A percentile compares a stretch with the other conserved stretches of the same genome.
These are phyloP conservation scores for Embidobia sp. DNA, from an alignment of 2,888 invertebrate genomes.

Conservation along the genomic window DNA sequence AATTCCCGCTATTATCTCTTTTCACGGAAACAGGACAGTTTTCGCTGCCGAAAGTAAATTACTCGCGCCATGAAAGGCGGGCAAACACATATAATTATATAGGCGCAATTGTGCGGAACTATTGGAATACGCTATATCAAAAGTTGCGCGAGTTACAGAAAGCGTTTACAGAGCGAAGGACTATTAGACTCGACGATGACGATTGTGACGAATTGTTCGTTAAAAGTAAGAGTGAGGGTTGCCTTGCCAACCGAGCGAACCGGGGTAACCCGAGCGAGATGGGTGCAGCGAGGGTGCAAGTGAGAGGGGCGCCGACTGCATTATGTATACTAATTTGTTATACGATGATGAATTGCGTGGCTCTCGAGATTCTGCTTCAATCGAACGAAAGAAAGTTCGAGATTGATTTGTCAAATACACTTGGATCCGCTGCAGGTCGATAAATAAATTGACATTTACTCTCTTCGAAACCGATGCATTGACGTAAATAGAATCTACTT, in stretches of 20 bases:
- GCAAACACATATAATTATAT: slow-evolving; percentile 44
- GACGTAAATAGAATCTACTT: too few species aligned
- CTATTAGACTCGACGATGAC: slow-evolving; percentile 47
- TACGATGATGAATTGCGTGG: slow-evolving; percentile 11
- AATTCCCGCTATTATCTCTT: slow-evolving; percentile 23
- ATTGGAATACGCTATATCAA: slow-evolving; percentile 50
- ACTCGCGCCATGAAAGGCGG: slow-evolving; percentile 20
- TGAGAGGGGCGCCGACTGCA: slow-evolving; percentile 11
- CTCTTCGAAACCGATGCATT: too few species aligned
- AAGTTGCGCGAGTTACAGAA: slow-evolving; percentile 45
- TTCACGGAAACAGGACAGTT: slow-evolving; percentile 25
- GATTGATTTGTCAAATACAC: slow-evolving; percentile 18
- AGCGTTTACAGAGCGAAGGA: slow-evolving; percentile 32
- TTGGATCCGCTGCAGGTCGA: too few species aligned
- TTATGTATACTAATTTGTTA: slow-evolving; percentile 48
- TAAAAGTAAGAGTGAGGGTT: slow-evolving; percentile 59
- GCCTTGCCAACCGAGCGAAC: slow-evolving; percentile 42
- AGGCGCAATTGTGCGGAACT: slow-evolving; percentile 44
- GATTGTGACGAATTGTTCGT: slow-evolving; percentile 58
- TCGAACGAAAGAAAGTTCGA: slow-evolving; percentile 2
- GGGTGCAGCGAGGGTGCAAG: slow-evolving; percentile 6
- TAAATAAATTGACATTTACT: too few species aligned
- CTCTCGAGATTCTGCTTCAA: not conserved
- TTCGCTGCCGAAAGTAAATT: slow-evolving; percentile 32
- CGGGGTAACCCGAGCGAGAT: not conserved